Evolutionary conservation across 2,888 invertebrate genomes (phyloP).

Genomic region (Spicauda simplicius): DNA sequence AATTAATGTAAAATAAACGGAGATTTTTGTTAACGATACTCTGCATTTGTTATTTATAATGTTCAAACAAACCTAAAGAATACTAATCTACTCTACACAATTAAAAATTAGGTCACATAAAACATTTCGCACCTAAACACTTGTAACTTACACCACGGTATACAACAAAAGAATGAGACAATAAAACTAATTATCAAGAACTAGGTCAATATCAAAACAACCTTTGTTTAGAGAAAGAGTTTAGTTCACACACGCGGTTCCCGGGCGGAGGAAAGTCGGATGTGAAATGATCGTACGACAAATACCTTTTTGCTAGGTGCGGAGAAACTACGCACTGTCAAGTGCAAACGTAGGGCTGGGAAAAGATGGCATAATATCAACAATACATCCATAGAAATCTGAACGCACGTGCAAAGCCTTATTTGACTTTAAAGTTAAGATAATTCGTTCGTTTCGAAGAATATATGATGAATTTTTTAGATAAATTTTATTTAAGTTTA

Average conservation of each 20-base stretch:
- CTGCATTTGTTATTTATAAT: conserved; percentile 27
- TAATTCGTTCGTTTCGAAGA: too few relatives aligned
- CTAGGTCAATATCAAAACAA: conserved; percentile 36
- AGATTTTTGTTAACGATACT: conserved; percentile 76
- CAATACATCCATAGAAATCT: too few relatives aligned
- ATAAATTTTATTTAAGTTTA: too few relatives aligned
- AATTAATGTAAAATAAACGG: conserved; percentile 84
- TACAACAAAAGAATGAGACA: conserved; percentile 16
- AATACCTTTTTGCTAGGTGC: conserved; percentile 34
- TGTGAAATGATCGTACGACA: conserved; percentile 68
- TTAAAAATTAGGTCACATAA: not conserved
- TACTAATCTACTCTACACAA: not conserved
- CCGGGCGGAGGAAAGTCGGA: conserved; percentile 78
- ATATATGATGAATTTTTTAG: too few relatives aligned
- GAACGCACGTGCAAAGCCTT: too few relatives aligned
- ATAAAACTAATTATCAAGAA: conserved; percentile 26
- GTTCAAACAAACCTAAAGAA: not conserved
- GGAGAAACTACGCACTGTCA: conserved; percentile 33
- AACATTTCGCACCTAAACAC: conserved; percentile 3
- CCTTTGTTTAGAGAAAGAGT: conserved; percentile 40
- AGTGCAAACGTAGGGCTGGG: conserved; percentile 58
- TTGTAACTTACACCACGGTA: conserved; percentile 1
- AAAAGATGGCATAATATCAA: too few relatives aligned
- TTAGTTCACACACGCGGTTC: conserved; percentile 48
- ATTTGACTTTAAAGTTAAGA: too few relatives aligned